Evolutionary conservation across 2,113 vertebrate species (phyloP), one percentile per base, ranked within the genome.

Genomic region (Aptenodytes forsteri): DNA sequence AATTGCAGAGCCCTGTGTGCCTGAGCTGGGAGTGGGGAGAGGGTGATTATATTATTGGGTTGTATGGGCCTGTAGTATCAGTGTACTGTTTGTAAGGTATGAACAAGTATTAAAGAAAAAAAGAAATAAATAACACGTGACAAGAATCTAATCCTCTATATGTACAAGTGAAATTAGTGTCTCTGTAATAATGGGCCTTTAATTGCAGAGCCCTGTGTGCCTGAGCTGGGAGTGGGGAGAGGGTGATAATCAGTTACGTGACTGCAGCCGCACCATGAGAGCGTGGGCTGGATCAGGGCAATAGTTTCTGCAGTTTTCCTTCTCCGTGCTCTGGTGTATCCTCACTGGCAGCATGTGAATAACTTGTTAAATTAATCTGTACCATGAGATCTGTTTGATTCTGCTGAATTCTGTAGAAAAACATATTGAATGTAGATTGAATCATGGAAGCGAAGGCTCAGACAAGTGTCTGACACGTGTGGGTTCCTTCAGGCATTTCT

Each of bases 311-410:
- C 30, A 13, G 0, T 6, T 21, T 77, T 56, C 27, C 46, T 23
- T 27, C 42, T 14, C 36, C 65, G 40, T 9, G 0, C 50, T 40
- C 65, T 19, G 36, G 2, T 36, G 4, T 11, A 17, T 27, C 66
- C 47, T 59, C 4, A 1, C 65, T 55, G 72, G 46, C 29, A 54
- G 62, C 0, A 0, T 14, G 23, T 23, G 27, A 44, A 8, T 36
- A 65, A 40, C 25, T 82, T 14, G 2, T 75, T 40, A 25, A 61
- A 58, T 71, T 86, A 27, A 29, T 59, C 56, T n/a, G 16, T 18
- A 5, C 10, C 50, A 27, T 11, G n/a, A 76, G 30, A n/a, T 15
- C 13, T 30, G 21, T 23, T 70, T 52, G 40, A 12, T 79, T 73
- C 11, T 1, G 13, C 38, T 65, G 67, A 52, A 56, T 83, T 93